Evolutionary conservation across 2,888 invertebrate genomes (phyloP).

Genomic region (Schizaphis graminum): DNA sequence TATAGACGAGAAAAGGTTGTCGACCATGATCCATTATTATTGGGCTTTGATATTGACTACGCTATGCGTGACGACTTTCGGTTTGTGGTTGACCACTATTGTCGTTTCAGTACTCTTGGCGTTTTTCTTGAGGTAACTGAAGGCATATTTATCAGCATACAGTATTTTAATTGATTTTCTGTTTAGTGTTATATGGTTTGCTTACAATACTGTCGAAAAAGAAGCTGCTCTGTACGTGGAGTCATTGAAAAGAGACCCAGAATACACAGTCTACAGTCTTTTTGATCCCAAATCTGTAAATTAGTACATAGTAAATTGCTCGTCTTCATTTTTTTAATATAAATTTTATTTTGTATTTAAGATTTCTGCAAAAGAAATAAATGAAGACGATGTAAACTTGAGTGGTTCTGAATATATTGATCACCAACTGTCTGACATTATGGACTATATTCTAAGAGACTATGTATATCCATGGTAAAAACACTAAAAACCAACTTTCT

Average conservation of each 20-base stretch:
- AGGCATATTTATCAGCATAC: neutral
- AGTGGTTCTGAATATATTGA: slow-evolving; percentile 90
- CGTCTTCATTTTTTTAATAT: neutral
- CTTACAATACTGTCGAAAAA: slow-evolving; percentile 37
- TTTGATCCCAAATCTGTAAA: slow-evolving; percentile 51
- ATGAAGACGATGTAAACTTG: slow-evolving; percentile 71
- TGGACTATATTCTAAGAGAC: slow-evolving; percentile 84
- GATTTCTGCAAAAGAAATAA: slow-evolving; percentile 72
- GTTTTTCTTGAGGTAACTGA: slow-evolving; percentile 29
- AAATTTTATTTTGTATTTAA: neutral
- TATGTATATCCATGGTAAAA: slow-evolving; percentile 83
- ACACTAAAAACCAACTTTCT: slow-evolving; percentile 73
- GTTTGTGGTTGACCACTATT: slow-evolving; percentile 45
- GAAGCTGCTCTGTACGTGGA: neutral
- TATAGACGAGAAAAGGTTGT: neutral
- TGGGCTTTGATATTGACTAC: slow-evolving; percentile 1
- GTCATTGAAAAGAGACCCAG: neutral
- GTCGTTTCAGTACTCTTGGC: neutral
- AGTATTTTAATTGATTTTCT: neutral
- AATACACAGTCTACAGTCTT: slow-evolving; percentile 29
- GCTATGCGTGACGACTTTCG: slow-evolving; percentile 45
- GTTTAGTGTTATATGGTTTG: slow-evolving; percentile 37
- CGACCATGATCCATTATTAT: neutral
- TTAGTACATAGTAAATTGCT: neutral
- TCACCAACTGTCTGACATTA: slow-evolving; percentile 87